Conservation (phyloP, 2,888 invertebrate genomes). For the Lepas anatifera region DNA sequence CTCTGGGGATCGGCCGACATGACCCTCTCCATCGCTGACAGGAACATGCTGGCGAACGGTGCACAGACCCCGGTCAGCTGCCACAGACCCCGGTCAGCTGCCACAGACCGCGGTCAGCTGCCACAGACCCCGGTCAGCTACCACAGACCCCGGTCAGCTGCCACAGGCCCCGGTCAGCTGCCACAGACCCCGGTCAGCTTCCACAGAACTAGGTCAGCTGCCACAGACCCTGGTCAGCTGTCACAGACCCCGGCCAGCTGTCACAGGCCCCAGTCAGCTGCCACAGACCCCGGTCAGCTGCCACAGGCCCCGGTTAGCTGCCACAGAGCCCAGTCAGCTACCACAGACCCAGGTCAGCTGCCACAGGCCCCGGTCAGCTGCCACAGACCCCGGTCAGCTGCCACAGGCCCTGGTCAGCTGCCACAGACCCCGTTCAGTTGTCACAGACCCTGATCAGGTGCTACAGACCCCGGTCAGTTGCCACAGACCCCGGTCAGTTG, state of each 20-base stretch:
- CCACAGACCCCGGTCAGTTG: neutral
- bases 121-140: neutral
- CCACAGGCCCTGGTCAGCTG: neutral
- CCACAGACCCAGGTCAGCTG: neutral
- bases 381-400: neutral
- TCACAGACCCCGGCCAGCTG: too few relatives aligned
- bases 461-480: neutral
- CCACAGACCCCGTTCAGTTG: neutral
- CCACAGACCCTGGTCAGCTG: neutral
- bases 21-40: constrained; percentile 33
- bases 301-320: too few relatives aligned
- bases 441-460: neutral
- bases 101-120: too few relatives aligned
- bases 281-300: too few relatives aligned
- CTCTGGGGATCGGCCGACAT: constrained; percentile 29
- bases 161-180: neutral
- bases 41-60: constrained; percentile 30
- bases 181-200: neutral
- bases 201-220: neutral
- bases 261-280: too few relatives aligned
- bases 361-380: too few relatives aligned
- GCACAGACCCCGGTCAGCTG: neutral
- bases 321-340: too few relatives aligned
- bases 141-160: neutral
- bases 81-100: neutral